Base-by-base conservation (phyloP, 2,797 vertebrate genomes). In the Discoglossus pictus region DNA sequence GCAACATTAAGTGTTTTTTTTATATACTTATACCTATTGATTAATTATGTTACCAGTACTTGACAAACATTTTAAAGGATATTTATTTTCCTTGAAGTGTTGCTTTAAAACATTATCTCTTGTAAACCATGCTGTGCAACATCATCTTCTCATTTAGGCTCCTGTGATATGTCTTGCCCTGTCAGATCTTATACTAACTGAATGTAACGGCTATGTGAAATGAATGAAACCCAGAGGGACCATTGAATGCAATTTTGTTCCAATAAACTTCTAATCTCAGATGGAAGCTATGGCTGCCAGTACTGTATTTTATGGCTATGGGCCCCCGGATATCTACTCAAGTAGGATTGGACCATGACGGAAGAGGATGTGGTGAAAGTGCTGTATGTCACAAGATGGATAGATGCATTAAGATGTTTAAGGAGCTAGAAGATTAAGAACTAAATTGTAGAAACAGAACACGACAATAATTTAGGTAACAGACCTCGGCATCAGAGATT, bases 211-310 rank as follows among this genome's bases (percentile, higher is more conserved):
- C 94, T 90, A 93, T 79, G 88, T 93, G 93, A 95, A 93, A 94
- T 92, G 94, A 93, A 84, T 86, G 90, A 90, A 93, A 93, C 92
- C 92, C 93, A 92, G 87, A 93, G 90, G 89, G 89, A 87, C 85
- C 90, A 92, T 90, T 91, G 88, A 95, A 98, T 97, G 91, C 90
- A 93, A 96, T 97, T 95, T 92, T 90, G 87, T 89, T 91, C 92
- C 92, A 95, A 94, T 96, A 97, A 85, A 90, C 91, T 91, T 89
- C 89, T 92, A 93, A 47, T 69, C 21, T 47, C 36, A 36, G 43
- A 35, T 31, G 21, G 24, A 46, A 42, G 60, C 24, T 44, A 15
- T 52, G 65, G 23, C 46, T 68, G 36, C 36, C n/a, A 54, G 62
- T 27, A 24, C 25, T 27, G 20, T 46, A 4, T 10, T 34, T 11